A percentile compares a stretch with the other conserved stretches of the same genome.
These are phyloP conservation scores for Therioaphis trifolii DNA, from an alignment of 2,888 invertebrate species.

Conservation along the genomic window DNA sequence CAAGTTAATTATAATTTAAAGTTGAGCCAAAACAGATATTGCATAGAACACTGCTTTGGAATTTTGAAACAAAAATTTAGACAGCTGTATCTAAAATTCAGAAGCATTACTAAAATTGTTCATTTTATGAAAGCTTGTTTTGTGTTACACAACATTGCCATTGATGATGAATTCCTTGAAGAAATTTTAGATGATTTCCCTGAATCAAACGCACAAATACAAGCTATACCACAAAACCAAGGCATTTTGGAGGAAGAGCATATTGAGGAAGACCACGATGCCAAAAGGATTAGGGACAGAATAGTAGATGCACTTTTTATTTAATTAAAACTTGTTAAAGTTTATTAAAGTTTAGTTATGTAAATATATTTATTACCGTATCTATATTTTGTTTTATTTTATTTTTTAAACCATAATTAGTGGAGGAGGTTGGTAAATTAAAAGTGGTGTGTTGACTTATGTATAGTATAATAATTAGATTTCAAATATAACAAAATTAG, in stretches of 20 bases:
- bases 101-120: conserved; percentile 29
- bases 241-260: not conserved
- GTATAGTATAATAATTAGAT: too few species aligned
- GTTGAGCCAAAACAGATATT: conserved; percentile 10
- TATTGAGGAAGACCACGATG: not conserved
- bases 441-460: not conserved
- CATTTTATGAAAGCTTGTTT: conserved; percentile 21
- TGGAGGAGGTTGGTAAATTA: not conserved
- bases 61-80: conserved; percentile 29
- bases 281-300: conserved; percentile 23
- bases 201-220: conserved; percentile 9
- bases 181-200: conserved; percentile 15
- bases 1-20: conserved; percentile 27
- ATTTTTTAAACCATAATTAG: conserved; percentile 1
- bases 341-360: conserved; percentile 11
- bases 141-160: conserved; percentile 34
- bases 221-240: conserved; percentile 14
- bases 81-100: conserved; percentile 27
- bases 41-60: conserved; percentile 24
- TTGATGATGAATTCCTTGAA: conserved; percentile 31
- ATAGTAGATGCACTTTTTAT: conserved; percentile 32
- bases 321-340: not conserved
- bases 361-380: not conserved
- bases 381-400: not conserved
- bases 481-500: too few species aligned